A percentile compares a stretch with the other conserved stretches of the same genome.
Conservation (phyloP, 2,113 vertebrate species). For the Gobio gobio region DNA sequence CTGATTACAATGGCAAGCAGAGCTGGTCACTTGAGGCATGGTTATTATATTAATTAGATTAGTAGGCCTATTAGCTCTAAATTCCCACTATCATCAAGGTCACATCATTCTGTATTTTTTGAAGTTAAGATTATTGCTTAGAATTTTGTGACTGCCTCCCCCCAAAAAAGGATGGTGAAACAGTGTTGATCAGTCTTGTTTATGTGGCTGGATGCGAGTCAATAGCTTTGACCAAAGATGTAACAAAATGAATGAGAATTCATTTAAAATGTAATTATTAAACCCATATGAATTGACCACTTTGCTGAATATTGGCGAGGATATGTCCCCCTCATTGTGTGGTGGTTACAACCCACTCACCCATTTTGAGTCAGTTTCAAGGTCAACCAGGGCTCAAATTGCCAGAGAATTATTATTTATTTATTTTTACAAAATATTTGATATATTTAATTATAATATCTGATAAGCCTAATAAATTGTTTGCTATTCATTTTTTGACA, state of each 20-base stretch:
- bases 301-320: neutral
- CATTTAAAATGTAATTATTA: too few species aligned
- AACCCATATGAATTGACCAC: neutral
- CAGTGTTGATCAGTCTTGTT: neutral
- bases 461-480: neutral
- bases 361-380: too few species aligned
- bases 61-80: too few species aligned
- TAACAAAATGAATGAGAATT: neutral
- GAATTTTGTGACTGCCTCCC: too few species aligned
- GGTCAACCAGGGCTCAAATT: neutral
- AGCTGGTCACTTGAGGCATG: neutral
- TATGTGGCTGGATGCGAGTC: neutral
- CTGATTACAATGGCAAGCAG: too few species aligned
- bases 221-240: neutral
- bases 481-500: neutral
- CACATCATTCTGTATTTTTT: neutral
- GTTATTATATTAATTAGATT: neutral
- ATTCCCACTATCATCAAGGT: neutral
- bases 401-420: neutral
- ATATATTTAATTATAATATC: neutral
- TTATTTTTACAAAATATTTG: neutral
- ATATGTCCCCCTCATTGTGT: neutral
- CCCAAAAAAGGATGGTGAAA: too few species aligned
- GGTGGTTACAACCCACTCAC: too few species aligned
- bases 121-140: too few species aligned